Percentiles rank a stretch among this genome's conserved stretches.
Conservation (phyloP, 2,888 invertebrate species). For the Eucera pruinosa region DNA sequence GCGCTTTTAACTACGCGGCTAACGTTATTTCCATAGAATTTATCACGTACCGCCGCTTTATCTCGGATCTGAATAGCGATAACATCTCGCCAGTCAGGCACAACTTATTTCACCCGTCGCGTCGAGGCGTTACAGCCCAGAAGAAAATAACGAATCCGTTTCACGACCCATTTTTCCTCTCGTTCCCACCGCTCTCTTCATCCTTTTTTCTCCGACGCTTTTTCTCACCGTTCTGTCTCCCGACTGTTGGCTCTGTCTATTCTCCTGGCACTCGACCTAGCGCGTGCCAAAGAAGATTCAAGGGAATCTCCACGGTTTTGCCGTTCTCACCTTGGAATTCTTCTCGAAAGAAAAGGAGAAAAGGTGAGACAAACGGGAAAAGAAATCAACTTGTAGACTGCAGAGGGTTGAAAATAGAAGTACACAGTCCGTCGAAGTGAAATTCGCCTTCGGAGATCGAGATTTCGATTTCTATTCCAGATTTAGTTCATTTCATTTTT, state of each 20-base stretch:
- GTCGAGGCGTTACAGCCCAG: slow-evolving; percentile 22
- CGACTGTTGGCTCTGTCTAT: slow-evolving; percentile 44
- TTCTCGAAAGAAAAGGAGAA: slow-evolving; percentile 3
- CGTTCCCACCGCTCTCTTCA: neutral
- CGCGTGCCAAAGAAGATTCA: slow-evolving; percentile 56
- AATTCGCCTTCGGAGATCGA: slow-evolving; percentile 19
- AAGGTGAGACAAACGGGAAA: neutral
- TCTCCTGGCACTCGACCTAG: slow-evolving; percentile 57
- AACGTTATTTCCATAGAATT: slow-evolving; percentile 39
- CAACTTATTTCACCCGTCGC: slow-evolving; percentile 38
- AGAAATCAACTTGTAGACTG: neutral
- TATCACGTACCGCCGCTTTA: slow-evolving; percentile 32
- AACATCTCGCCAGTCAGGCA: slow-evolving; percentile 35
- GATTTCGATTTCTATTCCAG: slow-evolving; percentile 16
- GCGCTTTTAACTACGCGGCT: slow-evolving; percentile 8
- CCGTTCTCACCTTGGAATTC: slow-evolving; percentile 59
- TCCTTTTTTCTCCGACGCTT: neutral
- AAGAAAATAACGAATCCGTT: slow-evolving; percentile 62
- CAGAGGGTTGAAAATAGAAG: neutral
- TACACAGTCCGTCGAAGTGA: neutral
- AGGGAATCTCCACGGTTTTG: slow-evolving; percentile 51
- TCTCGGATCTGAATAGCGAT: slow-evolving; percentile 41
- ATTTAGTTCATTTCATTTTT: no score
- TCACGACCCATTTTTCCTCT: slow-evolving; percentile 57
- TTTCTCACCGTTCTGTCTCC: slow-evolving; percentile 28